Percentiles rank a stretch among this genome's conserved stretches.
These are phyloP conservation scores for Gallinago media DNA, from an alignment of 2,113 vertebrate genomes.

Conservation along the genomic window DNA sequence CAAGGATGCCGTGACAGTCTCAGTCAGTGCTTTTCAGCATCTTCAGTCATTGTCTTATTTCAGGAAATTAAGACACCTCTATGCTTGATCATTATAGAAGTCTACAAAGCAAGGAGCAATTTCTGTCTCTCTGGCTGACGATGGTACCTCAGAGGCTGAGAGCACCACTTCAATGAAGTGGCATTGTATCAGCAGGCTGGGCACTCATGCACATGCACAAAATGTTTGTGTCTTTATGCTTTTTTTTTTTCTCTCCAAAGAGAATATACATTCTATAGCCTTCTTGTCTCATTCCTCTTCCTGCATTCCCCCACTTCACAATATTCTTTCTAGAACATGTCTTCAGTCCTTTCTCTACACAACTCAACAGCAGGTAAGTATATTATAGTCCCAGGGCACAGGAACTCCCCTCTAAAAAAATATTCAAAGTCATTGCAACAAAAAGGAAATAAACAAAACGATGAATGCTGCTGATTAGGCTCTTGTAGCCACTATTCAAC, in stretches of 20 bases:
- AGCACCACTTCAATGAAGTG: constrained; percentile 49
- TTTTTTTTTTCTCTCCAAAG: constrained; percentile 1
- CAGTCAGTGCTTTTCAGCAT: not conserved
- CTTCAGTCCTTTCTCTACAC: not conserved
- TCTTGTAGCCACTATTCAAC: not conserved
- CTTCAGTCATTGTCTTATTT: not conserved
- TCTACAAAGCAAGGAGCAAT: constrained; percentile 16
- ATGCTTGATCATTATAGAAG: not conserved
- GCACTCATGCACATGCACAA: not conserved
- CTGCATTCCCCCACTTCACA: not conserved
- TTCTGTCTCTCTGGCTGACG: not conserved
- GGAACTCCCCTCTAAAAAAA: not conserved
- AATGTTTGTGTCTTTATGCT: constrained; percentile 6
- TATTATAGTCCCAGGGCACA: not conserved
- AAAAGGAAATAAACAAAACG: not conserved
- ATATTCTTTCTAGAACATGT: not conserved
- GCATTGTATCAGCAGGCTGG: not conserved
- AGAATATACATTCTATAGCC: not conserved
- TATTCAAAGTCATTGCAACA: not conserved
- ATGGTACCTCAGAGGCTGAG: constrained; percentile 7
- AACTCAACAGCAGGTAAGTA: not conserved
- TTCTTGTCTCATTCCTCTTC: not conserved
- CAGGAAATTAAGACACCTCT: constrained; percentile 4
- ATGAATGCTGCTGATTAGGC: not conserved
- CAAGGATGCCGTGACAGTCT: not conserved